These are phyloP conservation scores for Pogoniulus pusillus DNA, from an alignment of 2,797 vertebrate genomes.

Conservation along the genomic window DNA sequence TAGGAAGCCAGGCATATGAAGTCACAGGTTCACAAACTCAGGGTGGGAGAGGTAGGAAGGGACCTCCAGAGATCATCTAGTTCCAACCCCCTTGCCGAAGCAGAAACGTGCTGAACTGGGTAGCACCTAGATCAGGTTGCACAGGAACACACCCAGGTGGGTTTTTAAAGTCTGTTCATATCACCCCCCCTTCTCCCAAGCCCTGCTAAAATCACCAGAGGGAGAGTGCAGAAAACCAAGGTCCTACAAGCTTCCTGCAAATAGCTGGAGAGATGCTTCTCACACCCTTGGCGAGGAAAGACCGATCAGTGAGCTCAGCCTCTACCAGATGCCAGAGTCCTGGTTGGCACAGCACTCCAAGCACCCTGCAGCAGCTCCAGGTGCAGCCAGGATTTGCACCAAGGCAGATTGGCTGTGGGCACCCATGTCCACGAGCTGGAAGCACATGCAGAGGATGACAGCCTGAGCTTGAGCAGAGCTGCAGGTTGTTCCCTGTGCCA, in stretches of 20 bases:
- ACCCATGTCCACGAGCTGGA: background rate
- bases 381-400: background rate
- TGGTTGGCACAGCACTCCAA: background rate
- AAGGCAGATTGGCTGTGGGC: background rate
- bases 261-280: background rate
- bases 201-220: background rate
- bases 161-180: background rate
- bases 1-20: conserved; percentile 39
- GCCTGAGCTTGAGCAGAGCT: background rate
- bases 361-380: background rate
- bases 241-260: background rate
- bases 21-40: conserved; percentile 18
- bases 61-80: no score
- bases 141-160: no score
- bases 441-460: background rate
- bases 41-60: no score
- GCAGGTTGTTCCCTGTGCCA: background rate
- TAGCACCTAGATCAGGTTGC: no score
- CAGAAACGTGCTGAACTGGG: no score
- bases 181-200: background rate
- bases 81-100: no score
- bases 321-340: background rate
- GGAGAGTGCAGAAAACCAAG: background rate
- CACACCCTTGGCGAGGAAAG: background rate
- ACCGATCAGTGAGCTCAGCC: background rate